Evolutionary conservation across 2,797 vertebrate species (phyloP).

Genomic region (Cuniculus paca): DNA sequence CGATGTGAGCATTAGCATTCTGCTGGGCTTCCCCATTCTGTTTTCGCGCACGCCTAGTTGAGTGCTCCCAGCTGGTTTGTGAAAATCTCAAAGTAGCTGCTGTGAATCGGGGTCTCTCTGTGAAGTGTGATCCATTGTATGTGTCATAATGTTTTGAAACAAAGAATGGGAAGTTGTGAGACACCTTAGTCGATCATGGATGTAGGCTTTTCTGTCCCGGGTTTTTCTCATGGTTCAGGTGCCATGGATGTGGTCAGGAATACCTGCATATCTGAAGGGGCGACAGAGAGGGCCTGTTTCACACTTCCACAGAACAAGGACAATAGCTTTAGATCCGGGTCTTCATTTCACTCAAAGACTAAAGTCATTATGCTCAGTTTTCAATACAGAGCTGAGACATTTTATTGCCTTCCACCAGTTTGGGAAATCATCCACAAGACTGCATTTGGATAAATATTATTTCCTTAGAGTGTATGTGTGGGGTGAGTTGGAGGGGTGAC

Average conservation of each 20-base stretch:
- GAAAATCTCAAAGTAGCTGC: not conserved
- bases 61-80: not conserved
- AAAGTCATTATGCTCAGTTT: not conserved
- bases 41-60: not conserved
- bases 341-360: not conserved
- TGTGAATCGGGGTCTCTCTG: not conserved
- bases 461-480: not conserved
- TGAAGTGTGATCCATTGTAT: not conserved
- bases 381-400: not conserved
- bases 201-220: not conserved
- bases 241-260: not conserved
- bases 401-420: constrained; percentile 58
- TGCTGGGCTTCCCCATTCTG: not conserved
- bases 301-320: not conserved
- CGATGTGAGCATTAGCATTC: not conserved
- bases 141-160: not conserved
- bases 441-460: constrained; percentile 1
- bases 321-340: not conserved
- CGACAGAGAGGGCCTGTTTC: not conserved
- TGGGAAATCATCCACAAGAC: constrained; percentile 64
- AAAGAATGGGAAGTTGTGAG: not conserved
- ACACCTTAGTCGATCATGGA: too few relatives aligned
- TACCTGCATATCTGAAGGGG: not conserved
- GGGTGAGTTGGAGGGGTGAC: not conserved
- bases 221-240: not conserved